Conservation (phyloP, 1,140 invertebrate genomes). For the Drosophila sproati region DNA sequence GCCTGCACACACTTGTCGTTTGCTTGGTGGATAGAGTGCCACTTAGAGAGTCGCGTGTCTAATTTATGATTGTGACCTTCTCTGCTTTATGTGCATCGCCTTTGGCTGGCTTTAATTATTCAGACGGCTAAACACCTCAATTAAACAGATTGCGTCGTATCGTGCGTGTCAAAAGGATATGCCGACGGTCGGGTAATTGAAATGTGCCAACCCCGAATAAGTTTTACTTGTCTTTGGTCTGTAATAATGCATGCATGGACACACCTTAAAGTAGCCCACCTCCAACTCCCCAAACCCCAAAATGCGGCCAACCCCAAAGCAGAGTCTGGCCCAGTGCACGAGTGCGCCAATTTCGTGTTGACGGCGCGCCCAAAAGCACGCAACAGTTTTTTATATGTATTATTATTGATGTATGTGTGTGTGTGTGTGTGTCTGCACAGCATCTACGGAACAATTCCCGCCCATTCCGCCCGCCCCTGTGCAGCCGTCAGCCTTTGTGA, state of each 20-base stretch:
- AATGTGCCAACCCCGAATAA: slow-evolving; percentile 31
- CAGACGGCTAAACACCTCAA: slow-evolving; percentile 76
- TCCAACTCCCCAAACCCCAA: not conserved
- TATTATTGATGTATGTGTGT: not conserved
- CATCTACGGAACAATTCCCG: slow-evolving; percentile 47
- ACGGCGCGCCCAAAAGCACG: slow-evolving; percentile 62
- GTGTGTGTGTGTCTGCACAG: slow-evolving; percentile 36
- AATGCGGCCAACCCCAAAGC: not conserved
- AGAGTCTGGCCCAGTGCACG: slow-evolving; percentile 60
- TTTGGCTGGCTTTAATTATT: slow-evolving; percentile 63
- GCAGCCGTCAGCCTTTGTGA: slow-evolving; percentile 14
- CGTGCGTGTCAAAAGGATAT: slow-evolving; percentile 60
- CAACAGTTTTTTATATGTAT: slow-evolving; percentile 67
- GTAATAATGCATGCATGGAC: slow-evolving; percentile 43
- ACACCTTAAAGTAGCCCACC: slow-evolving; percentile 47
- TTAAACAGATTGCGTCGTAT: slow-evolving; percentile 71
- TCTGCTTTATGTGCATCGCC: slow-evolving; percentile 36
- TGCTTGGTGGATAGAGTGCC: not conserved
- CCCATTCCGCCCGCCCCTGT: not conserved
- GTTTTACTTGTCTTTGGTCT: slow-evolving; percentile 14
- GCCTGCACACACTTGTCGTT: slow-evolving; percentile 36
- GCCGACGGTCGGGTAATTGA: slow-evolving; percentile 40
- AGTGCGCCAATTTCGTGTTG: slow-evolving; percentile 66
- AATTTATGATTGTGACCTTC: slow-evolving; percentile 76
- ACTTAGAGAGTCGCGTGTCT: slow-evolving; percentile 65